phyloP scores from a whole-genome alignment of 2,113 vertebrate genomes.

The Channa maculata region DNA sequence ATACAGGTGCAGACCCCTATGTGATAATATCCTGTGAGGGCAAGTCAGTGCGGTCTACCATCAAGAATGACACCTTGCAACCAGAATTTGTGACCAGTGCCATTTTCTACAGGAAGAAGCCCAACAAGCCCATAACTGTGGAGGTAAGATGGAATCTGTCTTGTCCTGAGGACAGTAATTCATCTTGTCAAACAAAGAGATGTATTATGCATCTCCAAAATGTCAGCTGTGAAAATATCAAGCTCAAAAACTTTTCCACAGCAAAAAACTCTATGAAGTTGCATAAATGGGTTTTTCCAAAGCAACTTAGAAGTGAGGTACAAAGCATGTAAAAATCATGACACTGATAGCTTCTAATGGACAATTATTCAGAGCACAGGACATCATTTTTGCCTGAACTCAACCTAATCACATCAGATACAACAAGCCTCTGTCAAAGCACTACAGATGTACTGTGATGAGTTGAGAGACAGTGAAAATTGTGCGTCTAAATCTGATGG shows the following conservation, averaged over 20 bases:
- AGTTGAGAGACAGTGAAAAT: no score
- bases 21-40: conserved; percentile 91
- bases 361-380: neutral
- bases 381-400: conserved; percentile 1
- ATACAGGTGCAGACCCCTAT: conserved; percentile 90
- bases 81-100: conserved; percentile 87
- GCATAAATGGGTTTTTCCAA: no score
- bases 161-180: conserved; percentile 1
- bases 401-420: conserved; percentile 2
- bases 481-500: neutral
- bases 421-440: neutral
- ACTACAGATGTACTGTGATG: neutral
- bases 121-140: conserved; percentile 85
- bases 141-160: conserved; percentile 82
- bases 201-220: neutral
- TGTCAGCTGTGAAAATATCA: neutral
- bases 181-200: neutral
- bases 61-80: conserved; percentile 81
- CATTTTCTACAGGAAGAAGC: conserved; percentile 91
- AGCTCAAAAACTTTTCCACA: no score
- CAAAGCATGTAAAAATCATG: no score
- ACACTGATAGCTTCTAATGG: no score
- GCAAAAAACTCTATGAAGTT: no score
- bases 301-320: no score
- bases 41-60: conserved; percentile 75